phyloP scores from a whole-genome alignment of 2,797 vertebrate genomes.

The Anomalospiza imberbis region DNA sequence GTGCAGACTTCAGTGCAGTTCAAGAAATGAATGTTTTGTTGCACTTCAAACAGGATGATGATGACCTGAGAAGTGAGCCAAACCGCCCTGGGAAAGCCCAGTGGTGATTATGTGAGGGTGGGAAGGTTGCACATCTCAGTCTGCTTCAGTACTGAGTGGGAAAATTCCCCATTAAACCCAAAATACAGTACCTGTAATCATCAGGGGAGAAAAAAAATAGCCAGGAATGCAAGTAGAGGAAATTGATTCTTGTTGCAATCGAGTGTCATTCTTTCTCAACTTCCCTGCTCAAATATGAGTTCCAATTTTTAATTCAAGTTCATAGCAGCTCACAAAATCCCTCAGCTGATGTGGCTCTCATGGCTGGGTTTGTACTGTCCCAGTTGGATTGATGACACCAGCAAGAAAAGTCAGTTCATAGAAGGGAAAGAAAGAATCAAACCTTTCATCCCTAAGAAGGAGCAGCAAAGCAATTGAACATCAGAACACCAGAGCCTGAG shows the following conservation, averaged over 20 bases:
- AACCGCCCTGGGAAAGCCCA: neutral
- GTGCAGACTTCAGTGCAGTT: neutral
- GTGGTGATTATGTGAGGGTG: neutral
- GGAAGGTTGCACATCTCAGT: neutral
- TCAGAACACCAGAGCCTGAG: neutral
- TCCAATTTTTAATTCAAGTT: neutral
- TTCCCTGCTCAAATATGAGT: neutral
- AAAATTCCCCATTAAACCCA: conserved; percentile 19
- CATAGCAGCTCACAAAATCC: neutral
- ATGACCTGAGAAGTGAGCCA: neutral
- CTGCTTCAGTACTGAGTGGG: neutral
- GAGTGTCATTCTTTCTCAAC: neutral
- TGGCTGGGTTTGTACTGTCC: neutral
- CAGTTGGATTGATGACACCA: neutral
- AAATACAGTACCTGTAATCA: neutral
- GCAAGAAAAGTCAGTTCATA: neutral
- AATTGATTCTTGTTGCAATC: conserved; percentile 4
- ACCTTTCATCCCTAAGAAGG: neutral
- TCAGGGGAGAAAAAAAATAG: neutral
- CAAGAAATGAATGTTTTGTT: neutral
- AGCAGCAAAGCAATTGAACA: neutral
- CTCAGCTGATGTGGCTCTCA: neutral
- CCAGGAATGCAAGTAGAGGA: neutral
- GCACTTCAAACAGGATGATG: neutral
- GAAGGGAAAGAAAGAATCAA: neutral